Evolutionary conservation across 2,888 invertebrate genomes (phyloP), one percentile per base, ranked within the genome.

Genomic region (Philhelius pedissequus): DNA sequence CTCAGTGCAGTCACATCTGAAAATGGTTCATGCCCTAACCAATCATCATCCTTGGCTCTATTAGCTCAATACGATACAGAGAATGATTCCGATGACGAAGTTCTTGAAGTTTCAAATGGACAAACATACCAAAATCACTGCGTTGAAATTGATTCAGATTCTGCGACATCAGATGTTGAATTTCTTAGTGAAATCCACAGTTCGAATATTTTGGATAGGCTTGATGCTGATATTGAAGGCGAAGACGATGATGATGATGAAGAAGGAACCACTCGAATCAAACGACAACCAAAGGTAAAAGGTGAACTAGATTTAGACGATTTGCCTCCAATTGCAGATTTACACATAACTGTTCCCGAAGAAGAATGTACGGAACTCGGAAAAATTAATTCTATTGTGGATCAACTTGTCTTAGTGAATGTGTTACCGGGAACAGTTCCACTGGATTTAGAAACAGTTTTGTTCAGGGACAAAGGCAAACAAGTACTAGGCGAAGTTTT

Each of bases 361-460:
- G 94, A 95, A 80, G 94, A 96, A 86, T 96, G 96, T 87, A 93
- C 94, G 70, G 94, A 94, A 87, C 93, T 97, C 87, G 97, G 97
- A 60, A 93, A 93, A 70, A 93, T 97, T 86, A 92, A 93, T 86
- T 94, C 94, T 87, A 94, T 96, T 88, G 94, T 96, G 54, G 95
- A 95, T 90, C 93, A 94, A 91, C 92, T 96, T 91, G 97, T 97
- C 45, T 94, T 97, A 88, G 94, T 98, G 25, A 93, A 94, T 87
- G 94, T 96, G 9, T 92, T 94, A 64, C 94, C 95, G 11, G 94
- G 94, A 74, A 94, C 94, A 18, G 95, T 97, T 56, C 94, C 97
- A 0, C 93, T 98, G 70, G 95, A 98, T 92, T 91, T 97, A 86
- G 98, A 98, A 86, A 96, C 97, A 0, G 94, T 98, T 13, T 92